phyloP scores from a whole-genome alignment of 2,113 vertebrate species.

The Gambusia affinis region DNA sequence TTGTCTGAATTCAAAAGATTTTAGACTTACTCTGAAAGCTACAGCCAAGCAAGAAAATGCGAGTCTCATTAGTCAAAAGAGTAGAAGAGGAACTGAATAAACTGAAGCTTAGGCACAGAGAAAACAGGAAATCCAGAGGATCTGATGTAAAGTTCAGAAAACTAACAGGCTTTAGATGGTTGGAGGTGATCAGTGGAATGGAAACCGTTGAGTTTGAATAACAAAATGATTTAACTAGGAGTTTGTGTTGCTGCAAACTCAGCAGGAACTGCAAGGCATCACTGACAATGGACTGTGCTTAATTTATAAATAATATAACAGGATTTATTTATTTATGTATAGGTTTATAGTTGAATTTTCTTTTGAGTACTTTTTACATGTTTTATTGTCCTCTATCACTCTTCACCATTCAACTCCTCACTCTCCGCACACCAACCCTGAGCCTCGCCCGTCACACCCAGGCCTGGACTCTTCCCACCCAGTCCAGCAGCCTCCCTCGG shows the following conservation, averaged over 20 bases:
- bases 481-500: constrained; percentile 78
- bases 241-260: too few species aligned
- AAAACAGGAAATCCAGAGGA: neutral
- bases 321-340: neutral
- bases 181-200: neutral
- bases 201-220: neutral
- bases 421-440: constrained; percentile 2
- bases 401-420: neutral
- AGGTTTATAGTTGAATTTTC: neutral
- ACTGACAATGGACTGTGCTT: too few species aligned
- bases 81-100: neutral
- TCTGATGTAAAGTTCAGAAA: neutral
- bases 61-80: neutral
- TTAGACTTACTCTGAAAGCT: too few species aligned
- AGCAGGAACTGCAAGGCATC: too few species aligned
- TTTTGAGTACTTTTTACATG: neutral
- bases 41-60: neutral
- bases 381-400: neutral
- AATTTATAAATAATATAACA: too few species aligned
- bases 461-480: constrained; percentile 75
- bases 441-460: constrained; percentile 82
- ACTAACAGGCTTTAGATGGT: neutral
- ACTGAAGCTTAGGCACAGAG: too few species aligned
- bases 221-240: neutral
- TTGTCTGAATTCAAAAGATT: too few species aligned